Percentiles rank a stretch among this genome's conserved stretches.
These are phyloP conservation scores for Eulemur mongoz DNA, from an alignment of 2,797 vertebrate species.

Conservation along the genomic window DNA sequence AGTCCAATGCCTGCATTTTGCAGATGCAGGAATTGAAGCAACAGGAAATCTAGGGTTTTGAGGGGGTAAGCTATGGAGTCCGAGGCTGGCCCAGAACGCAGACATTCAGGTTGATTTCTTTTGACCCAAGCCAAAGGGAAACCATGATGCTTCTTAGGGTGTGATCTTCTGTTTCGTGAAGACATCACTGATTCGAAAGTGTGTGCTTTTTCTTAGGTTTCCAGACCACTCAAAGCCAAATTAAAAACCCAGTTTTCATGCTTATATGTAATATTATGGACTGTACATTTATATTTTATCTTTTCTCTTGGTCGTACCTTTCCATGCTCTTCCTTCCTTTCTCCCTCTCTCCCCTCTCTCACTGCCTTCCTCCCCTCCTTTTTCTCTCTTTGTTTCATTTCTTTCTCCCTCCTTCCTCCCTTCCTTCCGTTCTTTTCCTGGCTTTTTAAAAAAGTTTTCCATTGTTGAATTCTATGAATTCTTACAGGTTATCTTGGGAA, in stretches of 20 bases:
- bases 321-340: background rate
- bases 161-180: background rate
- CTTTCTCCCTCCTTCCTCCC: background rate
- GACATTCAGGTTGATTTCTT: background rate
- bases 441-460: background rate
- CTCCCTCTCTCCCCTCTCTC: background rate
- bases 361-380: too few species aligned
- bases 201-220: background rate
- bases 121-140: background rate
- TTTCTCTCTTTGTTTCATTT: background rate
- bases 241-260: background rate
- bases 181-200: background rate
- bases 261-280: background rate
- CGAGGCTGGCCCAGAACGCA: background rate
- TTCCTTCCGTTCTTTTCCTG: background rate
- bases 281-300: background rate
- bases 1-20: background rate
- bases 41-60: background rate
- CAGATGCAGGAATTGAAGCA: background rate
- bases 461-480: background rate
- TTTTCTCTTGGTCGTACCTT: background rate
- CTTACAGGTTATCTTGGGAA: background rate
- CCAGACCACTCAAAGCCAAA: background rate
- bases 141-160: background rate
- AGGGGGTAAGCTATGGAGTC: background rate